phyloP scores from a whole-genome alignment of 1,140 invertebrate genomes.

The Musca vetustissima region DNA sequence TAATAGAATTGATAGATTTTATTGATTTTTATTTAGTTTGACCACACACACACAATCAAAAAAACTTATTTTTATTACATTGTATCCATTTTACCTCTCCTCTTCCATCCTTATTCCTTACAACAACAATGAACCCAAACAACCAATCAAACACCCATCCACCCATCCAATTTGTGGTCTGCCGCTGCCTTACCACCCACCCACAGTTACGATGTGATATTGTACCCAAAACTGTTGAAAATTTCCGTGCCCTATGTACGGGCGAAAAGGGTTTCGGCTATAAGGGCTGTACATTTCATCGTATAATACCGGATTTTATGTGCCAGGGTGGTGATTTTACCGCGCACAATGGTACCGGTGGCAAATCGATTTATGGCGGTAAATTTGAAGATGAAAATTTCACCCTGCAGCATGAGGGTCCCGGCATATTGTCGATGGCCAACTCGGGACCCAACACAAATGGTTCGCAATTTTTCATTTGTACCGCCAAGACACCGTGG shows the following conservation, averaged over 20 bases:
- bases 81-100: no score
- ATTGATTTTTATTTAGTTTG: no score
- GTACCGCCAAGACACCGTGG: conserved; percentile 90
- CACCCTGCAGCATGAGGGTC: conserved; percentile 83
- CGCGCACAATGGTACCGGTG: conserved; percentile 89
- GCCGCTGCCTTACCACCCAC: background rate
- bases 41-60: no score
- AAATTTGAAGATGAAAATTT: conserved; percentile 97
- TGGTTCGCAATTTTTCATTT: conserved; percentile 96
- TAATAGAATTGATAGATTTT: no score
- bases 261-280: conserved; percentile 90
- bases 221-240: conserved; percentile 88
- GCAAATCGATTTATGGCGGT: conserved; percentile 89
- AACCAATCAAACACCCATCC: no score
- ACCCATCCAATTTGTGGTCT: no score
- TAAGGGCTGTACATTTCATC: conserved; percentile 85
- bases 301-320: conserved; percentile 97
- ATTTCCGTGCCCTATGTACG: conserved; percentile 88
- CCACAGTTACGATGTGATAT: conserved; percentile 78
- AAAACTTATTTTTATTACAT: no score
- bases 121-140: no score
- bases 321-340: conserved; percentile 94
- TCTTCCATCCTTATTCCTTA: no score
- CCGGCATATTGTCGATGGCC: conserved; percentile 90
- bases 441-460: conserved; percentile 93